phyloP scores from a whole-genome alignment of 92 coral and sea anemone species.

The Actinernus sp. region DNA sequence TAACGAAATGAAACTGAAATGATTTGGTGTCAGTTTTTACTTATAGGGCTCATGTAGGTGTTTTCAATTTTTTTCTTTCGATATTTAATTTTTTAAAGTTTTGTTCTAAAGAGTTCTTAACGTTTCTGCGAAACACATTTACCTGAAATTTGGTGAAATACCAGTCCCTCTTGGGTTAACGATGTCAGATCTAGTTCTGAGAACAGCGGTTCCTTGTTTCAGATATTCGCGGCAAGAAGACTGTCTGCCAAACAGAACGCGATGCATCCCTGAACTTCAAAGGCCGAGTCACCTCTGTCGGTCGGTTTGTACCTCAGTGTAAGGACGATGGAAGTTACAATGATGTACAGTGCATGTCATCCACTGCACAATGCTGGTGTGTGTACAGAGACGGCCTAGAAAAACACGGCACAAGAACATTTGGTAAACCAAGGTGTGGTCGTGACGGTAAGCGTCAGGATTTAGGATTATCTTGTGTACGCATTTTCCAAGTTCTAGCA shows the following conservation, averaged over 20 bases:
- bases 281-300: slow-evolving; percentile 11
- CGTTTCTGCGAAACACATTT: no score
- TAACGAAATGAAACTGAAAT: no score
- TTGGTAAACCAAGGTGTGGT: slow-evolving; percentile 72
- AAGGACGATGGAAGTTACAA: slow-evolving; percentile 80
- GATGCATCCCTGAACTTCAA: slow-evolving; percentile 57
- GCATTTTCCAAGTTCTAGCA: no score
- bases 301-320: slow-evolving; percentile 66
- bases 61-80: no score
- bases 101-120: no score
- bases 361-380: slow-evolving; percentile 89
- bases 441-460: slow-evolving; percentile 62
- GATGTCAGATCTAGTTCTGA: no score
- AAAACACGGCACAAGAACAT: slow-evolving; percentile 61
- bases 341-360: slow-evolving; percentile 75
- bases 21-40: no score
- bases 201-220: background rate
- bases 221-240: slow-evolving; percentile 48
- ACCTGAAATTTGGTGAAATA: no score
- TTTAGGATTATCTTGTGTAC: no score
- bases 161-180: no score
- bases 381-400: slow-evolving; percentile 74
- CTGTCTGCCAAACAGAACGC: slow-evolving; percentile 58
- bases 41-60: no score
- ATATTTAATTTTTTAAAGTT: no score